Percentiles rank a stretch among this genome's conserved stretches.
Conservation (phyloP, 64 coral and sea anemone genomes). For the Catalaphyllia jardinei region DNA sequence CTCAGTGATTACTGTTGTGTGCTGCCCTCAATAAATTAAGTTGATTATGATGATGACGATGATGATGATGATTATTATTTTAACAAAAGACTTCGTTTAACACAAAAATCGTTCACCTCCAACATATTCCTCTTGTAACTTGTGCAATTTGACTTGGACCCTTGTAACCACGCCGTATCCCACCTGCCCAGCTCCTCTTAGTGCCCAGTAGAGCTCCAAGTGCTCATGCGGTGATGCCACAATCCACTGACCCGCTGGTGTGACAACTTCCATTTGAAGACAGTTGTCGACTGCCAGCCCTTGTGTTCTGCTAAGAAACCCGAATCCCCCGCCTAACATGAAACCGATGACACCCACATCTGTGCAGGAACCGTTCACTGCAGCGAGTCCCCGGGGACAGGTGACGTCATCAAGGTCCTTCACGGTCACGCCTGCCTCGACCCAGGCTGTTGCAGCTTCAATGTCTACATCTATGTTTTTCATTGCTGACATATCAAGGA, state of each 20-base stretch:
- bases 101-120: neutral
- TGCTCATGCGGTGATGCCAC: slow-evolving; percentile 6
- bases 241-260: slow-evolving; percentile 8
- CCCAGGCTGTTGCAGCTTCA: slow-evolving; percentile 11
- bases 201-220: slow-evolving; percentile 5
- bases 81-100: neutral
- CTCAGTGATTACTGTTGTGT: too few relatives aligned
- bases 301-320: slow-evolving; percentile 27
- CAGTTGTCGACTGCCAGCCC: slow-evolving; percentile 30
- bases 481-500: slow-evolving; percentile 29
- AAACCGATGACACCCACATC: slow-evolving; percentile 8
- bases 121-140: slow-evolving; percentile 9
- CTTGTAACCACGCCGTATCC: slow-evolving; percentile 39
- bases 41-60: too few relatives aligned
- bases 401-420: slow-evolving; percentile 32
- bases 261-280: slow-evolving; percentile 27
- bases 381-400: slow-evolving; percentile 13
- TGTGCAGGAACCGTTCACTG: slow-evolving; percentile 18
- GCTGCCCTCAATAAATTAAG: too few relatives aligned
- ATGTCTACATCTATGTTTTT: neutral
- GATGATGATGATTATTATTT: too few relatives aligned
- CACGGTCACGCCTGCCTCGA: slow-evolving; percentile 31
- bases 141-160: slow-evolving; percentile 9
- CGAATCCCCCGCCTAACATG: slow-evolving; percentile 8
- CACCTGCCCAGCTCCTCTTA: slow-evolving; percentile 29